phyloP scores from a whole-genome alignment of 2,888 invertebrate genomes.

The Drosophila prolongata region DNA sequence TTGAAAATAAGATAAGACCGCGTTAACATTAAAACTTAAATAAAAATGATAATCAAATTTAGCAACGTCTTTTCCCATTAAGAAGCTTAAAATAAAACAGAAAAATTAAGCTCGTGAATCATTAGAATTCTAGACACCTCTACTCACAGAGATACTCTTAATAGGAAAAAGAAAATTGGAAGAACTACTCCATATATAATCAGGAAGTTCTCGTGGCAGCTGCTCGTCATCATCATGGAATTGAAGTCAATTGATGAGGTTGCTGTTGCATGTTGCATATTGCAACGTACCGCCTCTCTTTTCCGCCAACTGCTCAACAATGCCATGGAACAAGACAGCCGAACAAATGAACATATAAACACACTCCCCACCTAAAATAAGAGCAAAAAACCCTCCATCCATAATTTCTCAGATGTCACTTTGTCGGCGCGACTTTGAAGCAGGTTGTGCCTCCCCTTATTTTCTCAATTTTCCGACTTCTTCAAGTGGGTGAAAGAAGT shows the following conservation, averaged over 20 bases:
- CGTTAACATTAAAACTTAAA: not conserved
- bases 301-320: not conserved
- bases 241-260: conserved; percentile 77
- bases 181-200: conserved; percentile 8
- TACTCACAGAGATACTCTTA: too few species aligned
- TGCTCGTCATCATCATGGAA: conserved; percentile 54
- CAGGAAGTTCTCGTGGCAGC: conserved; percentile 46
- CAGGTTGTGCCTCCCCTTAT: conserved; percentile 20
- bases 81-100: too few species aligned
- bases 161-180: not conserved
- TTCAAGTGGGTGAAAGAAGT: conserved; percentile 50
- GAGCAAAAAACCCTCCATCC: not conserved
- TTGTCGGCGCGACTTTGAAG: conserved; percentile 57
- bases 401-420: conserved; percentile 35
- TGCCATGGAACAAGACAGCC: conserved; percentile 4
- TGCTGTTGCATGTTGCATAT: conserved; percentile 20
- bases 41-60: too few species aligned
- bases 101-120: too few species aligned
- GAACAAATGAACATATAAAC: conserved; percentile 29
- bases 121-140: too few species aligned
- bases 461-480: conserved; percentile 1
- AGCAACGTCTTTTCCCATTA: too few species aligned
- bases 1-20: not conserved
- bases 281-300: not conserved
- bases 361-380: conserved; percentile 9